These are phyloP conservation scores for Ciconia nigra DNA, from an alignment of 2,797 vertebrate genomes.

Conservation along the genomic window DNA sequence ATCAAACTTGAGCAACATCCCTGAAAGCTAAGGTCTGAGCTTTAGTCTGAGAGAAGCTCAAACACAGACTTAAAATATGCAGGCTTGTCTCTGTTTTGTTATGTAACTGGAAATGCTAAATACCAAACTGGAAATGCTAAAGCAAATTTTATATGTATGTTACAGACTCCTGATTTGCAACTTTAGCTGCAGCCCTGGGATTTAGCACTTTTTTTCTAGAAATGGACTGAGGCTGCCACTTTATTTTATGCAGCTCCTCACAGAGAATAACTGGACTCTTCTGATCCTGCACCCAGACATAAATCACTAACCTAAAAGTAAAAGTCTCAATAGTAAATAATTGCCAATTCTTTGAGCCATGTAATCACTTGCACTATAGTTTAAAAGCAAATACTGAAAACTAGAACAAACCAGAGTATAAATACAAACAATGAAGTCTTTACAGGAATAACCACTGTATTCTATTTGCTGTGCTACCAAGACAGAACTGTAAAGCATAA, in stretches of 20 bases:
- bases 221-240: not conserved
- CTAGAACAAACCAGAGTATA: not conserved
- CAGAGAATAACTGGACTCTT: not conserved
- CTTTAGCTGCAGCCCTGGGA: not conserved
- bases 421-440: not conserved
- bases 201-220: not conserved
- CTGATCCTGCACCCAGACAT: not conserved
- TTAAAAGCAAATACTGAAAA: not conserved
- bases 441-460: not conserved
- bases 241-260: not conserved
- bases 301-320: not conserved
- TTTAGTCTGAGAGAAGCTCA: not conserved
- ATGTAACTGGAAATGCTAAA: not conserved
- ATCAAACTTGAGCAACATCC: not conserved
- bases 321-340: not conserved
- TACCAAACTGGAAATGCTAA: not conserved
- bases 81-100: not conserved
- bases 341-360: not conserved
- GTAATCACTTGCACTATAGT: not conserved
- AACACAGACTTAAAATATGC: not conserved
- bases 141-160: not conserved
- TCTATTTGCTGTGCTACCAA: not conserved
- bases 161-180: not conserved
- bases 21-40: not conserved
- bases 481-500: not conserved